Percentiles rank a stretch among this genome's conserved stretches.
These are phyloP conservation scores for Heliconius ismenius DNA, from an alignment of 2,888 invertebrate species.

Conservation along the genomic window DNA sequence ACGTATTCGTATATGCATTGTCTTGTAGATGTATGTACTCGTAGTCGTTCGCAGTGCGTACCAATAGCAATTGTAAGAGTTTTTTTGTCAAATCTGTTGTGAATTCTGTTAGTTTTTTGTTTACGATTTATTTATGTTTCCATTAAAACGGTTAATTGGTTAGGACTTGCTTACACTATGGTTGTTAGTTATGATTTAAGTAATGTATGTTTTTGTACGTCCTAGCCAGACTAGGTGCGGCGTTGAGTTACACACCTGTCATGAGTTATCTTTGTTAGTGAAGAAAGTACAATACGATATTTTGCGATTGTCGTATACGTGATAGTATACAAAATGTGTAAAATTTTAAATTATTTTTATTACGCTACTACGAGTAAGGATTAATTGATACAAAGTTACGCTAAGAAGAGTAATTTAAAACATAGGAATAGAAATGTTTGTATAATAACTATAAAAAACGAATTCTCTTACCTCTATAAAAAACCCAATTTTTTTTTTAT, in stretches of 20 bases:
- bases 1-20: conserved; percentile 56
- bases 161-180: too few species aligned
- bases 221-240: background rate
- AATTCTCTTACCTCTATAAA: background rate
- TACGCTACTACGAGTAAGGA: too few species aligned
- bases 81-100: conserved; percentile 41
- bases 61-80: conserved; percentile 40
- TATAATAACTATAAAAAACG: too few species aligned
- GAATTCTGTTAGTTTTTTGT: conserved; percentile 40
- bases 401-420: too few species aligned
- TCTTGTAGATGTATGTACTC: conserved; percentile 40
- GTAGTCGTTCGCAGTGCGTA: conserved; percentile 11
- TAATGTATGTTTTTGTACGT: background rate
- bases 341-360: too few species aligned
- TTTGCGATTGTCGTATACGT: too few species aligned
- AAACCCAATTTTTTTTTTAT: background rate
- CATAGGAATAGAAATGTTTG: too few species aligned
- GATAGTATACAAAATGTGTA: too few species aligned
- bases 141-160: conserved; percentile 10
- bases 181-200: too few species aligned
- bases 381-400: too few species aligned
- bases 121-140: conserved; percentile 40
- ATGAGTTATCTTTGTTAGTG: background rate
- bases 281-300: too few species aligned
- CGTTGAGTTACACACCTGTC: background rate